Evolutionary conservation across 2,888 invertebrate genomes (phyloP).

Genomic region (Ormia ochracea): DNA sequence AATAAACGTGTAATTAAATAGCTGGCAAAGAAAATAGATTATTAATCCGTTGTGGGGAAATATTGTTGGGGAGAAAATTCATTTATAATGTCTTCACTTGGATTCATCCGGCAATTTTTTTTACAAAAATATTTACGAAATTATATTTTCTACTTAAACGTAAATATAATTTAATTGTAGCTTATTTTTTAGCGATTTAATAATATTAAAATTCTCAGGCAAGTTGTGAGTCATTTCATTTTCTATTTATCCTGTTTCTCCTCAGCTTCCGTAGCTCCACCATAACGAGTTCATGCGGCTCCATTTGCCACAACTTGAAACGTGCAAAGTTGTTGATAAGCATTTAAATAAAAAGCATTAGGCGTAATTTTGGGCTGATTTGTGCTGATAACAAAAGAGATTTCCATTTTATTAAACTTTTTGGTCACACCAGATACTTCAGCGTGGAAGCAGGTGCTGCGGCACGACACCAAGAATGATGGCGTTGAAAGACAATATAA

Average conservation of each 20-base stretch:
- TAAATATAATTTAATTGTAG: too few species aligned
- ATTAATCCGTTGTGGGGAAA: too few species aligned
- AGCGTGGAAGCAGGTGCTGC: neutral
- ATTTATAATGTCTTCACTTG: too few species aligned
- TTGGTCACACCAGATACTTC: conserved; percentile 8
- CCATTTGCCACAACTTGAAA: neutral
- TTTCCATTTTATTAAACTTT: conserved; percentile 43
- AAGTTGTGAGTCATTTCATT: neutral
- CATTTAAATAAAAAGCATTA: conserved; percentile 11
- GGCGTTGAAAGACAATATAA: neutral
- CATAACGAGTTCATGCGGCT: neutral
- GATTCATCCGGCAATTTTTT: too few species aligned
- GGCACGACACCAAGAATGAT: neutral
- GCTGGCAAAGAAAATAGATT: too few species aligned
- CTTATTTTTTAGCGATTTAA: too few species aligned
- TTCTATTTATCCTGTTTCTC: neutral
- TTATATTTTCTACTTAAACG: too few species aligned
- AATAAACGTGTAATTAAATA: too few species aligned
- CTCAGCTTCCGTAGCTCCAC: neutral
- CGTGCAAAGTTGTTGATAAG: conserved; percentile 23
- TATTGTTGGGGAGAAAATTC: too few species aligned
- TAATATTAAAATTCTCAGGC: neutral
- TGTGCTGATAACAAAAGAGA: conserved; percentile 44
- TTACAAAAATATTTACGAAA: too few species aligned
- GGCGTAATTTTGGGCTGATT: conserved; percentile 18